phyloP scores from a whole-genome alignment of 2,797 vertebrate species.

The Anniella stebbinsi region DNA sequence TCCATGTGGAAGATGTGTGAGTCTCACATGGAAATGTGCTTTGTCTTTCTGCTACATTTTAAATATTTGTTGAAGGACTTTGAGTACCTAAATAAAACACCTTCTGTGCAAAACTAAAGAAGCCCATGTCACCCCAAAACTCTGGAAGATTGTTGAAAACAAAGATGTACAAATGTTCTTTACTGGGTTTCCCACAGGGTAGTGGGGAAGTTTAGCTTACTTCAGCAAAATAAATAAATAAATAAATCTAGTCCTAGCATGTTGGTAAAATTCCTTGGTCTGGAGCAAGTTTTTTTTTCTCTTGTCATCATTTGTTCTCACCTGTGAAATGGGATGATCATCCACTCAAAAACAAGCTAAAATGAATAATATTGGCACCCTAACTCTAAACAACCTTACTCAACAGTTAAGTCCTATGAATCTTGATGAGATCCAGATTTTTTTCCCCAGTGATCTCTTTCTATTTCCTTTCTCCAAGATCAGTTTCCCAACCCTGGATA shows the following conservation, averaged over 20 bases:
- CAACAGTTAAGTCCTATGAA: neutral
- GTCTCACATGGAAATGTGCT: neutral
- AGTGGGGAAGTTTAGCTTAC: neutral
- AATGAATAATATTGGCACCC: neutral
- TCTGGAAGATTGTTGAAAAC: neutral
- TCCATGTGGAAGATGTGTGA: neutral
- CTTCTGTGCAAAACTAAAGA: neutral
- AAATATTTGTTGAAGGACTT: neutral
- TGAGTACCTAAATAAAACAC: neutral
- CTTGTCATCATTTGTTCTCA: conserved; percentile 6
- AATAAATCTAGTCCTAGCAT: neutral
- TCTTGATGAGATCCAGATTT: neutral
- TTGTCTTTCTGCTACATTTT: neutral
- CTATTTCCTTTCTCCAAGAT: neutral
- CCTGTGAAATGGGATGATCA: conserved; percentile 11
- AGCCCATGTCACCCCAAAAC: neutral
- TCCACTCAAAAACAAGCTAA: neutral
- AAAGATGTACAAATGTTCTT: neutral
- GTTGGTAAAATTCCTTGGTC: neutral
- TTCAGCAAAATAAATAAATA: neutral
- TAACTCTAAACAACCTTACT: neutral
- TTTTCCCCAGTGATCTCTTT: neutral
- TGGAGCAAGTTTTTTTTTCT: conserved; percentile 5
- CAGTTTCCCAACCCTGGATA: neutral
- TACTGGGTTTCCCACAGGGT: neutral